phyloP scores from a whole-genome alignment of 2,888 invertebrate species.

The Hirtodrosophila alboralis region DNA sequence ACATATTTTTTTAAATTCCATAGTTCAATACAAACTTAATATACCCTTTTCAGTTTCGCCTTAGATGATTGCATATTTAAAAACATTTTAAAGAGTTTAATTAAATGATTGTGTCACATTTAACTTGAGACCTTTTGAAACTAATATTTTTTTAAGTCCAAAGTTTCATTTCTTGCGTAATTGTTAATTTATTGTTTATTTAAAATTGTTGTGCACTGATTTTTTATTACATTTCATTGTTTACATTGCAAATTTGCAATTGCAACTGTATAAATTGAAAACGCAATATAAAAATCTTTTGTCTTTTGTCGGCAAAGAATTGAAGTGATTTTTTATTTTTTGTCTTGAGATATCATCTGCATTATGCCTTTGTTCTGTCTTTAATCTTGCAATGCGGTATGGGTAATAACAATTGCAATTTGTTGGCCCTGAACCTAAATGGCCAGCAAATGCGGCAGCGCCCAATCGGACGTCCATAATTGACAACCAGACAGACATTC shows the following conservation, averaged over 20 bases:
- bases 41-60: too few relatives aligned
- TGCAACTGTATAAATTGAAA: neutral
- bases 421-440: constrained; percentile 35
- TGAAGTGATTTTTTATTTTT: constrained; percentile 10
- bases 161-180: neutral
- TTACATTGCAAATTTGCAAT: constrained; percentile 12
- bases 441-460: constrained; percentile 23
- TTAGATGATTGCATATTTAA: too few relatives aligned
- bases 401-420: constrained; percentile 19
- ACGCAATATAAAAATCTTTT: constrained; percentile 8
- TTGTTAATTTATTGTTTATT: constrained; percentile 19
- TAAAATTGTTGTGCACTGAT: constrained; percentile 3
- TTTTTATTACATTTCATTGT: constrained; percentile 22
- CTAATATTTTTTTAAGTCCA: neutral
- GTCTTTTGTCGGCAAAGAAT: constrained; percentile 24
- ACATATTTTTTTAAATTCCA: too few relatives aligned
- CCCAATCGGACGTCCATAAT: constrained; percentile 23
- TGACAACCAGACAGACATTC: constrained; percentile 24
- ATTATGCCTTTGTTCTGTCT: constrained; percentile 11
- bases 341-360: constrained; percentile 17
- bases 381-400: constrained; percentile 15
- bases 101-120: too few relatives aligned
- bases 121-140: too few relatives aligned
- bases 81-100: too few relatives aligned
- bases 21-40: too few relatives aligned